A percentile compares a stretch with the other conserved stretches of the same genome.
phyloP scores from a whole-genome alignment of 2,888 invertebrate species.

The Hyppa rectilinea region DNA sequence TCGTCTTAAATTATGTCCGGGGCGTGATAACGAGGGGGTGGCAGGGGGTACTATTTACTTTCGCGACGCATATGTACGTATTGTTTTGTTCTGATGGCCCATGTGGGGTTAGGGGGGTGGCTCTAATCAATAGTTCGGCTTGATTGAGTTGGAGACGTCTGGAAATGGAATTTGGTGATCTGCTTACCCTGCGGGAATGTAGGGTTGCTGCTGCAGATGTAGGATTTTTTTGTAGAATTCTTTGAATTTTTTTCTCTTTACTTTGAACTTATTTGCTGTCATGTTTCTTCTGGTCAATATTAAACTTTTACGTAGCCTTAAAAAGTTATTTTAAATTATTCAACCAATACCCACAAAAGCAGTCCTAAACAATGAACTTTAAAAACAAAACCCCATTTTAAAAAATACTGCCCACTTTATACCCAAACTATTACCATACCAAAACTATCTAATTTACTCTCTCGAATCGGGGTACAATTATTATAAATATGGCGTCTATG shows the following conservation, averaged over 20 bases:
- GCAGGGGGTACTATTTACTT: conserved; percentile 77
- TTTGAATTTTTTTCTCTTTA: too few relatives aligned
- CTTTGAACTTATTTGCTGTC: too few relatives aligned
- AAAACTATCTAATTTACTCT: conserved; percentile 67
- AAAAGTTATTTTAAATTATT: neutral
- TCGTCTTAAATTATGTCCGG: conserved; percentile 89
- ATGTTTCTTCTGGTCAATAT: neutral
- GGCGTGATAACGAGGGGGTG: conserved; percentile 86
- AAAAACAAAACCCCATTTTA: neutral
- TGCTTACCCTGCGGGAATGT: conserved; percentile 9
- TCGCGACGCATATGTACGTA: conserved; percentile 72
- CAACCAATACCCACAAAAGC: neutral
- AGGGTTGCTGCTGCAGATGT: neutral
- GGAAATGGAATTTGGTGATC: conserved; percentile 30
- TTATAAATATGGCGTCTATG: conserved; percentile 89
- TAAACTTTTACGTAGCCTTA: neutral
- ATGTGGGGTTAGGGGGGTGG: conserved; percentile 43
- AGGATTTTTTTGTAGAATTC: too few relatives aligned
- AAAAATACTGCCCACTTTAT: conserved; percentile 21
- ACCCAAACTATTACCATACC: conserved; percentile 56
- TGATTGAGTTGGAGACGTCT: conserved; percentile 54
- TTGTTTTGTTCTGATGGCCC: conserved; percentile 55
- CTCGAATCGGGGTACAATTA: conserved; percentile 85
- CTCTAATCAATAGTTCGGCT: conserved; percentile 56
- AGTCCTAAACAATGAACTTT: neutral